A percentile compares a stretch with the other conserved stretches of the same genome.
Evolutionary conservation across 2,113 vertebrate species (phyloP).

Genomic region (Misgurnus mizolepis): DNA sequence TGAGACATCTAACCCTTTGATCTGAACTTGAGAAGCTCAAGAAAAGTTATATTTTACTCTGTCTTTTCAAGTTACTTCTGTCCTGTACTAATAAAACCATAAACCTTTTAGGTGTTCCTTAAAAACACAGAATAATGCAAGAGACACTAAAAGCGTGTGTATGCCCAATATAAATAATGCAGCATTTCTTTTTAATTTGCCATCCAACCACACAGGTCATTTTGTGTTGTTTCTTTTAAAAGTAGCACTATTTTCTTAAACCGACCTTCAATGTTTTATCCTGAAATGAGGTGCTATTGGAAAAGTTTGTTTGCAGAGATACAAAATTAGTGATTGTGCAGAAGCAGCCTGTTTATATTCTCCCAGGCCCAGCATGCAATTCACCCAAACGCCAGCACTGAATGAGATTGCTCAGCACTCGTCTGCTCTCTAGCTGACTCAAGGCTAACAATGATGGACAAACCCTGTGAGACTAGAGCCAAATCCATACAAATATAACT

Average conservation of each 20-base stretch:
- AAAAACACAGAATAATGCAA: background rate
- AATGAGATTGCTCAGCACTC: constrained; percentile 35
- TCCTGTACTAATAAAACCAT: background rate
- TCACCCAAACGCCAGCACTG: background rate
- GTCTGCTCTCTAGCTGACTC: constrained; percentile 19
- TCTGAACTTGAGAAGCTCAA: too few species aligned
- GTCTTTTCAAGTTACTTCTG: background rate
- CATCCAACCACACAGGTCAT: background rate
- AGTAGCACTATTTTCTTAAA: constrained; percentile 8
- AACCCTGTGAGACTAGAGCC: constrained; percentile 3
- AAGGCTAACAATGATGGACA: constrained; percentile 26
- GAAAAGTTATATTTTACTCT: too few species aligned
- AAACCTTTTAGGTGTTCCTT: background rate
- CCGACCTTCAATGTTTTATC: constrained; percentile 28
- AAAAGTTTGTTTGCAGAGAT: constrained; percentile 15
- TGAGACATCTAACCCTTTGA: too few species aligned
- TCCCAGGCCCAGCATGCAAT: constrained; percentile 19
- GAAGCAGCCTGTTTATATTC: constrained; percentile 3
- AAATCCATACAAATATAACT: constrained; percentile 34
- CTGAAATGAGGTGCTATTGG: constrained; percentile 4
- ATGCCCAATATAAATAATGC: background rate
- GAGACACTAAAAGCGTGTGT: background rate
- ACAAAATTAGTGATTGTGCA: constrained; percentile 23
- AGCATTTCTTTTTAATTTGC: background rate
- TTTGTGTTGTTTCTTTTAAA: background rate